Percentiles rank a stretch among this genome's conserved stretches.
Conservation (phyloP, 92 coral and sea anemone genomes). For the Pocillopora grandis region DNA sequence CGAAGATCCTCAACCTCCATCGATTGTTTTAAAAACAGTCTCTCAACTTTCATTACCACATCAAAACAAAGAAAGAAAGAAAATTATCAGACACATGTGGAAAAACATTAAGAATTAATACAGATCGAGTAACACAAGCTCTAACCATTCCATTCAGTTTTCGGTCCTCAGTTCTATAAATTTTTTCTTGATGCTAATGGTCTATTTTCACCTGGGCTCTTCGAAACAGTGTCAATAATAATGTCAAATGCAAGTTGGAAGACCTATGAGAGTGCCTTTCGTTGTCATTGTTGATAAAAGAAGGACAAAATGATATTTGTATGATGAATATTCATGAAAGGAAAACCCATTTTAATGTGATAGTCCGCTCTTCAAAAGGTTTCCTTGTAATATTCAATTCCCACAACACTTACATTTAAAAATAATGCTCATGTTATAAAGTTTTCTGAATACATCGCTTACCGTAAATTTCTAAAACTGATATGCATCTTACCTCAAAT, state of each 20-base stretch:
- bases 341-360: background rate
- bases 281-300: constrained; percentile 17
- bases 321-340: constrained; percentile 22
- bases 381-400: background rate
- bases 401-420: background rate
- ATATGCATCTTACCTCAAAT: too few species aligned
- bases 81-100: background rate
- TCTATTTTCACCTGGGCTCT: background rate
- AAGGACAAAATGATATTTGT: background rate
- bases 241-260: background rate
- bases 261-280: constrained; percentile 18
- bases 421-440: background rate
- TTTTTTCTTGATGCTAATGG: too few species aligned
- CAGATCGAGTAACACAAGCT: background rate
- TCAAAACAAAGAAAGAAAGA: constrained; percentile 12
- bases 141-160: too few species aligned
- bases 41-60: constrained; percentile 25
- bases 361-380: background rate
- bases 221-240: constrained; percentile 4
- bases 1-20: background rate
- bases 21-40: background rate
- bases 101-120: background rate
- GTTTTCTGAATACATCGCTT: too few species aligned
- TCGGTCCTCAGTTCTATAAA: too few species aligned
- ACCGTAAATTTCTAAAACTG: too few species aligned